Evolutionary conservation across 2,113 vertebrate species (phyloP).

Genomic region (Chiloscyllium plagiosum): DNA sequence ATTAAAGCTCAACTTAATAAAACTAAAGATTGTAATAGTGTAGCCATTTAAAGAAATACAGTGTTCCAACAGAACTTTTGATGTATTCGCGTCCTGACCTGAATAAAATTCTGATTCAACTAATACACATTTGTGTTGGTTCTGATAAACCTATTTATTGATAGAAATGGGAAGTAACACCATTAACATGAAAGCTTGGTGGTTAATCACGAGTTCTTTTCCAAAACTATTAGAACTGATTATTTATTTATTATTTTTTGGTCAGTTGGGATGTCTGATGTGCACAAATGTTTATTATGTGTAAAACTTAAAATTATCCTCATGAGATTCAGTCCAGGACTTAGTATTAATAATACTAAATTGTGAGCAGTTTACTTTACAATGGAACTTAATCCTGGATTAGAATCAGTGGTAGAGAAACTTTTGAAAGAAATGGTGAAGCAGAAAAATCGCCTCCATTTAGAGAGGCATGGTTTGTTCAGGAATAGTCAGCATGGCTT

Average conservation of each 20-base stretch:
- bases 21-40: too few species aligned
- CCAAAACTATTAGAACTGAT: background rate
- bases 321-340: background rate
- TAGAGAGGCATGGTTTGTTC: too few species aligned
- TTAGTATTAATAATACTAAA: background rate
- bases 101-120: background rate
- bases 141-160: background rate
- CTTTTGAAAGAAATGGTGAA: too few species aligned
- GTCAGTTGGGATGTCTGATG: background rate
- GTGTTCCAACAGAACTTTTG: background rate
- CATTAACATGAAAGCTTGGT: background rate
- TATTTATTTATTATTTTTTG: background rate
- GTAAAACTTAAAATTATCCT: background rate
- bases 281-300: background rate
- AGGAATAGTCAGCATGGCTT: too few species aligned
- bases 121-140: background rate
- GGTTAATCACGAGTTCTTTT: background rate
- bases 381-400: background rate
- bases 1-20: background rate
- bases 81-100: background rate
- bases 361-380: background rate
- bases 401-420: background rate
- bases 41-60: too few species aligned
- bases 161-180: background rate
- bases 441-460: too few species aligned